Evolutionary conservation across 92 coral and sea anemone species (phyloP).

Genomic region (Paragorgia papillata): DNA sequence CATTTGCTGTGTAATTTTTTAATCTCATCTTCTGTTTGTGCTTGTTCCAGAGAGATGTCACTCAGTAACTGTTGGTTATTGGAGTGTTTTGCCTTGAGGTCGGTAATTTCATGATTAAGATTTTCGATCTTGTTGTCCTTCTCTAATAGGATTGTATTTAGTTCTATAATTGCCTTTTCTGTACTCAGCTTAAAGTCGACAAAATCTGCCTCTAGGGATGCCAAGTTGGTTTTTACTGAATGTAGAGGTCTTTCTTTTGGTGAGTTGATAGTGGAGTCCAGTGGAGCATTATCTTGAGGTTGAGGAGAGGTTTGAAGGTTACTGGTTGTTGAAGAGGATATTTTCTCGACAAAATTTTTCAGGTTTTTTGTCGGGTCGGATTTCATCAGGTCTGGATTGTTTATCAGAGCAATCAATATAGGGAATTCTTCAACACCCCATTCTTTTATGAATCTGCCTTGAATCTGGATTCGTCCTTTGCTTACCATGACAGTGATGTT

Average conservation of each 20-base stretch:
- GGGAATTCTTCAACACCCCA: slow-evolving; percentile 4
- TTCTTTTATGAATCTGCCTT: slow-evolving; percentile 10
- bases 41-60: not conserved
- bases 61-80: not conserved
- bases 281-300: not conserved
- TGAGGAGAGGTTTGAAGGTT: not conserved
- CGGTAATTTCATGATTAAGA: not conserved
- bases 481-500: not conserved
- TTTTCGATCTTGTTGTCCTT: not conserved
- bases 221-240: not conserved
- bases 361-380: not conserved
- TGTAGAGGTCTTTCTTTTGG: not conserved
- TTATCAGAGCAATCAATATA: not conserved
- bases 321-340: not conserved
- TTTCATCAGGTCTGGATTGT: not conserved
- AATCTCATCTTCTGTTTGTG: not conserved
- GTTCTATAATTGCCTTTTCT: not conserved
- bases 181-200: not conserved
- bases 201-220: slow-evolving; percentile 3
- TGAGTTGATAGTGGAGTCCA: not conserved
- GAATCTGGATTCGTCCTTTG: not conserved
- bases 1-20: not conserved
- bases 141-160: not conserved
- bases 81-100: not conserved
- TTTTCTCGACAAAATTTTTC: not conserved